Evolutionary conservation across 2,797 vertebrate genomes (phyloP), one percentile per base, ranked within the genome.

Genomic region (Nyctibius grandis): DNA sequence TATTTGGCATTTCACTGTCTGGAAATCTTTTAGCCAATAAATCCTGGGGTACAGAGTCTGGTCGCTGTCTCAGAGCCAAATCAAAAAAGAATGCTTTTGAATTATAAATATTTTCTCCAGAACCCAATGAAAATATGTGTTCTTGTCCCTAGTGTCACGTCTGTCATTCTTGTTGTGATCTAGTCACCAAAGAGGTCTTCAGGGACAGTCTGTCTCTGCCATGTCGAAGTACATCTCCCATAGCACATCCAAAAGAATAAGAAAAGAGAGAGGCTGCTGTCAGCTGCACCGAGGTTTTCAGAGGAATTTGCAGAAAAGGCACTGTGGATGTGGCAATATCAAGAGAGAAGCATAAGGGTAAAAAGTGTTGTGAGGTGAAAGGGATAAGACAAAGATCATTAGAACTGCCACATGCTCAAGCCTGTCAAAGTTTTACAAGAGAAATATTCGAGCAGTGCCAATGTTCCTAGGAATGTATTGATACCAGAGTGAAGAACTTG

Each of bases 401-500:
- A 82, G 60, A 95, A 50, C 54, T 89, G 93, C 94, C 93, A 79
- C 64, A 44, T 10, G 77, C 80, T 92, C 34, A 47, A 89, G 81
- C 61, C 88, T 93, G 93, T 91, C 96, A 96, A 26, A 78, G 76
- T 63, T 76, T 45, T 36, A 14, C 92, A 65, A 14, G 81, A 89
- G 84, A 59, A 69, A 85, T 89, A 20, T 48, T 94, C 19, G 21
- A 82, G 53, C 63, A 6, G 7, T 82, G 94, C 59, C 50, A 51
- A 4, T 63, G 56, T 54, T 82, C 80, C 84, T 28, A 23, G 11
- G 22, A 67, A 40, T 13, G 40, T 69, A 15, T 73, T 28, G 13
- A n/a, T 53, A 42, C 50, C n/a, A 5, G 53, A 87, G 86, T 51
- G 57, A n/a, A 57, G 64, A 38, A 60, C 54, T n/a, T 33, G 38